Conservation (phyloP, 2,888 invertebrate genomes). For the Hetaerina titia region DNA sequence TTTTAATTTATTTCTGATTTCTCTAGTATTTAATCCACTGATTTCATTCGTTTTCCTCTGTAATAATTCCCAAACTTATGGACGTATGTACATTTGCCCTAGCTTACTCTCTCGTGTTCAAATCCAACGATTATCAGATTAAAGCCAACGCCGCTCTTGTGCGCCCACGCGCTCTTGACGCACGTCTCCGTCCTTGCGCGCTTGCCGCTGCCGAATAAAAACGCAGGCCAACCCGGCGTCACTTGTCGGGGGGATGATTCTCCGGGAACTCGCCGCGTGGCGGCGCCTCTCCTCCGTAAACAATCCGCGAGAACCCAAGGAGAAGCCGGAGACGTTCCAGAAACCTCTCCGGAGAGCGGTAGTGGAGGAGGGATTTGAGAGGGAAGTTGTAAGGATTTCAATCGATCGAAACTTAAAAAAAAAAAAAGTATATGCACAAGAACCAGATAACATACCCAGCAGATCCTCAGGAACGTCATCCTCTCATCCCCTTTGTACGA, state of each 20-base stretch:
- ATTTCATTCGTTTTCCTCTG: no score
- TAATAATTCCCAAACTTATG: no score
- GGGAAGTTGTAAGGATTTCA: not conserved
- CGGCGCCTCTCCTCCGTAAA: not conserved
- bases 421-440: not conserved
- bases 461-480: conserved; percentile 43
- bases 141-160: no score
- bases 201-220: no score
- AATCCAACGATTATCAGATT: no score
- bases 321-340: not conserved
- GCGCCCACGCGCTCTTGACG: no score
- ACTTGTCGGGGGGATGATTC: not conserved
- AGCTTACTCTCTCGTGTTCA: no score
- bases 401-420: not conserved
- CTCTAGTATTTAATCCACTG: no score
- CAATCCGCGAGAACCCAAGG: not conserved
- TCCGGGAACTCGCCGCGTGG: not conserved
- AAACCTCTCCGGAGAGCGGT: not conserved
- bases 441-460: conserved; percentile 9
- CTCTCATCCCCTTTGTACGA: not conserved
- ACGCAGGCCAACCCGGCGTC: not conserved
- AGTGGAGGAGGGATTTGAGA: not conserved
- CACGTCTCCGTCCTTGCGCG: no score
- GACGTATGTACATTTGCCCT: no score
- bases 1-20: no score